Conservation (phyloP, 2,888 invertebrate species). For the Mythimna impura region DNA sequence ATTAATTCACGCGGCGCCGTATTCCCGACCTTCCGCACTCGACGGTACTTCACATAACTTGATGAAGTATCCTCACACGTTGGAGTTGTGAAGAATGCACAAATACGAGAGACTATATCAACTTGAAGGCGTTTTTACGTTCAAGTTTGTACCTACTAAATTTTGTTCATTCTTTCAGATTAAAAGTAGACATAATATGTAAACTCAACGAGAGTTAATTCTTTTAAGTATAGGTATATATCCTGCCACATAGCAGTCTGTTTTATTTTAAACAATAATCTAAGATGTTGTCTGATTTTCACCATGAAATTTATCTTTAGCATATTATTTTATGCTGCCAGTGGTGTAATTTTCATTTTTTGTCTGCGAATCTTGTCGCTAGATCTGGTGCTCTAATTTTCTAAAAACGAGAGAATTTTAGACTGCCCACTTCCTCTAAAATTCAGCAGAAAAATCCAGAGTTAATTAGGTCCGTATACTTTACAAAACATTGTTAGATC, state of each 20-base stretch:
- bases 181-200: not conserved
- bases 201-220: not conserved
- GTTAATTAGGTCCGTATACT: not conserved
- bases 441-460: not conserved
- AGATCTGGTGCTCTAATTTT: not conserved
- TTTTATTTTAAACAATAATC: not conserved
- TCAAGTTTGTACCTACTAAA: conserved; percentile 20
- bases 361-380: not conserved
- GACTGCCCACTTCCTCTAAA: not conserved
- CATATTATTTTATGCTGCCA: not conserved
- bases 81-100: conserved; percentile 60
- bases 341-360: not conserved
- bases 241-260: not conserved
- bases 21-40: conserved; percentile 36
- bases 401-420: not conserved
- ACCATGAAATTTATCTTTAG: not conserved
- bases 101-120: conserved; percentile 56
- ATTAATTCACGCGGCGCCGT: conserved; percentile 54
- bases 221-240: not conserved
- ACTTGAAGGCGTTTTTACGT: conserved; percentile 33
- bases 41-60: conserved; percentile 62
- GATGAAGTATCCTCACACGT: conserved; percentile 64
- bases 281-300: not conserved
- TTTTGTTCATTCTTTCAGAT: conserved; percentile 8
- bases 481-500: not conserved